Percentiles rank a stretch among this genome's conserved stretches.
Conservation (phyloP, 1,140 invertebrate species). For the Dufourea novaeangliae region DNA sequence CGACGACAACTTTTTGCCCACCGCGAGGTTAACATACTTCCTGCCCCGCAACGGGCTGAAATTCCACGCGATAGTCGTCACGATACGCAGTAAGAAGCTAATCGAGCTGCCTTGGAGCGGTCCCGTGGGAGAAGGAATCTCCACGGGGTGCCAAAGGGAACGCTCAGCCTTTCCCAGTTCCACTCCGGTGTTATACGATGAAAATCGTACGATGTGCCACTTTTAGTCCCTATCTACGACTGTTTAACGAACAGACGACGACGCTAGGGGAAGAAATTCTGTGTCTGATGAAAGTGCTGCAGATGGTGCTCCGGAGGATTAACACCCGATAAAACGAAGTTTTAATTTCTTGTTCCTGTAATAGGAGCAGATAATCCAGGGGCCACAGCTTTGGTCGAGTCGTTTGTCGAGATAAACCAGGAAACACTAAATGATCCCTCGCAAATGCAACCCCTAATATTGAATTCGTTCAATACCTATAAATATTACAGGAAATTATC, state of each 20-base stretch:
- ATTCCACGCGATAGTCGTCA: conserved; percentile 65
- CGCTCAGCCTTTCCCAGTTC: conserved; percentile 27
- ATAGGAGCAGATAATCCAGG: not conserved
- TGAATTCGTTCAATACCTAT: no score
- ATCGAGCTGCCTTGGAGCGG: conserved; percentile 41
- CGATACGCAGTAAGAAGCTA: conserved; percentile 61
- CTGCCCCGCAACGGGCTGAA: conserved; percentile 59
- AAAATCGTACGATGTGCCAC: conserved; percentile 2
- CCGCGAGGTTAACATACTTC: conserved; percentile 63
- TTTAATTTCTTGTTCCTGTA: not conserved
- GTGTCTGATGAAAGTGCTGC: not conserved
- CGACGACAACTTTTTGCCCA: conserved; percentile 59
- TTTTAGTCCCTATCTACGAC: not conserved
- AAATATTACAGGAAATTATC: no score
- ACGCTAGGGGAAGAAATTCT: not conserved
- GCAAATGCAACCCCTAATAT: not conserved
- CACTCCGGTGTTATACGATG: conserved; percentile 1
- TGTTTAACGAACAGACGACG: not conserved
- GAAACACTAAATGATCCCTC: not conserved
- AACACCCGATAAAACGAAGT: not conserved
- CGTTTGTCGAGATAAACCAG: not conserved
- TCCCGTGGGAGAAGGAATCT: conserved; percentile 5
- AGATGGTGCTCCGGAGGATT: not conserved
- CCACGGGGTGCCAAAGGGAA: conserved; percentile 43
- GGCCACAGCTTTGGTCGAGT: not conserved